phyloP scores from a whole-genome alignment of 2,797 vertebrate genomes.

The Sebastes reedi region DNA sequence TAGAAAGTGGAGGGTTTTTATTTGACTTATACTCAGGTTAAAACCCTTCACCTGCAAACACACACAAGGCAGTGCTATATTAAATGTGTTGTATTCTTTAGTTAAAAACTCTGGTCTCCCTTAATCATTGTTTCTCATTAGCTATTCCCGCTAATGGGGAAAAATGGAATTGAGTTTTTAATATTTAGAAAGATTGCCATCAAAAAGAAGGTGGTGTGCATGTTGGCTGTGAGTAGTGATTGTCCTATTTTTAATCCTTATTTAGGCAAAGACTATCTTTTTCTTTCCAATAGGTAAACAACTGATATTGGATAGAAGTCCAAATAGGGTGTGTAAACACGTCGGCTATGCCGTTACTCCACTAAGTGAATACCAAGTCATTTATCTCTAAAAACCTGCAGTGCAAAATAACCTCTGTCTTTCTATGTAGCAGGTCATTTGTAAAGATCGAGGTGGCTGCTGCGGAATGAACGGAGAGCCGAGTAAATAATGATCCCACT shows the following conservation, averaged over 20 bases:
- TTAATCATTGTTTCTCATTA: neutral
- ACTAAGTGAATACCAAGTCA: constrained; percentile 53
- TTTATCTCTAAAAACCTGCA: constrained; percentile 57
- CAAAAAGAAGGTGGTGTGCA: neutral
- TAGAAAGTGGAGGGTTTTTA: neutral
- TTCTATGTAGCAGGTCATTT: constrained; percentile 67
- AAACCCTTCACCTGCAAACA: neutral
- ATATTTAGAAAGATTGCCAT: neutral
- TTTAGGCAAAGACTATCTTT: neutral
- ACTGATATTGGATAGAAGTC: constrained; percentile 19
- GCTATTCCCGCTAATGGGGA: neutral
- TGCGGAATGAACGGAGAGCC: constrained; percentile 64
- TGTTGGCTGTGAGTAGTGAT: neutral
- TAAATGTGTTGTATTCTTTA: neutral
- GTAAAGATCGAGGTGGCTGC: constrained; percentile 73
- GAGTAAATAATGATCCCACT: constrained; percentile 76
- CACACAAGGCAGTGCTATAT: neutral
- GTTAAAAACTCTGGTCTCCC: neutral
- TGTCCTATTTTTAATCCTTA: neutral
- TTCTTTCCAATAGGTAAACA: constrained; percentile 11
- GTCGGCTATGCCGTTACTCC: constrained; percentile 23
- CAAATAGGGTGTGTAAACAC: constrained; percentile 34
- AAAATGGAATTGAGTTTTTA: neutral
- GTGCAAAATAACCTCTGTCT: constrained; percentile 73
- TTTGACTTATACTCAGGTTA: neutral